Conservation (phyloP, 30 jellyfish, hydroid and myxozoan species). For the Mastigias papua region DNA sequence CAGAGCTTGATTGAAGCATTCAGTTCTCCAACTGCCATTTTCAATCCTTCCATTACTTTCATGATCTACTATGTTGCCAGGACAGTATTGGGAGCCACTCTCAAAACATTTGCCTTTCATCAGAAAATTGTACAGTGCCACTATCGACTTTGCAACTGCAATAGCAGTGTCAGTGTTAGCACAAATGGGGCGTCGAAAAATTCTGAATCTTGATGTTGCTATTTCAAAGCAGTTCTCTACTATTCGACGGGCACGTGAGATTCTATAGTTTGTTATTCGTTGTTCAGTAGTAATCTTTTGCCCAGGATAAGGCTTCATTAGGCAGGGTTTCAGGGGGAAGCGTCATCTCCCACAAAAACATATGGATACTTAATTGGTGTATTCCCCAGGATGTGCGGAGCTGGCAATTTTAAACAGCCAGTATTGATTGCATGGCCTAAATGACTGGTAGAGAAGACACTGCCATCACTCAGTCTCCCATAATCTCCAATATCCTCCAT, state of each 20-base stretch:
- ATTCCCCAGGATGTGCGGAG: conserved; percentile 14
- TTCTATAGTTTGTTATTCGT: conserved; percentile 43
- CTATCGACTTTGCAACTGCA: conserved; percentile 57
- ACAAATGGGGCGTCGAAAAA: conserved; percentile 61
- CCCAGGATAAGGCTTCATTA: conserved; percentile 77
- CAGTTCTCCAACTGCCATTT: conserved; percentile 19
- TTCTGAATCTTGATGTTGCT: conserved; percentile 56
- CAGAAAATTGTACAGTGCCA: conserved; percentile 68
- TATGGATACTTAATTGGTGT: conserved; percentile 33
- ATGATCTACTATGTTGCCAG: conserved; percentile 20
- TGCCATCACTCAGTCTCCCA: conserved; percentile 76
- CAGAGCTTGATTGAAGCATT: not conserved
- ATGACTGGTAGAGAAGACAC: conserved; percentile 59
- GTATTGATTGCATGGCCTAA: conserved; percentile 59
- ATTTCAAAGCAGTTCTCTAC: conserved; percentile 79
- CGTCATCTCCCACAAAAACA: conserved; percentile 81
- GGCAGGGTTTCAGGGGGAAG: conserved; percentile 48
- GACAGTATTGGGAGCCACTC: conserved; percentile 15
- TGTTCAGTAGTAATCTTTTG: conserved; percentile 1
- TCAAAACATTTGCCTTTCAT: conserved; percentile 17
- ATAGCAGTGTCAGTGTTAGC: conserved; percentile 58
- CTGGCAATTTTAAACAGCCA: conserved; percentile 49
- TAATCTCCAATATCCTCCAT: conserved; percentile 69
- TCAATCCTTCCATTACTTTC: conserved; percentile 2
- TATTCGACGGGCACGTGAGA: conserved; percentile 73